Base-by-base conservation (phyloP, 2,113 vertebrate species). In the Cynoglossus semilaevis region DNA sequence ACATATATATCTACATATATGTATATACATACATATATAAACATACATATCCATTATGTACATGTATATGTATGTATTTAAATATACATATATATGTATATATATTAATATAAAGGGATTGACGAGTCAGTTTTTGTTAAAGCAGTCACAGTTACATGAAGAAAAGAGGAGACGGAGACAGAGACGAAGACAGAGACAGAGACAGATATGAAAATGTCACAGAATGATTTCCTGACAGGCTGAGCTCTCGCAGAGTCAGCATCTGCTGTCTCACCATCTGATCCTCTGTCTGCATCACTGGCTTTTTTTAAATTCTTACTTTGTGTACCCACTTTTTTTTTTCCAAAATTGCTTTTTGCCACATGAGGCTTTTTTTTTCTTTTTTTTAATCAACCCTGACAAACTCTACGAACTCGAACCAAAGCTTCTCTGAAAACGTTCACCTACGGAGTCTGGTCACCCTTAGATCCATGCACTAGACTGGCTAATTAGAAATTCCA, bases 261-360 rank as follows among this genome's bases (percentile, higher is more conserved):
- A 70, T 79, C 48, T 82, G 67, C 74, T 64, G 70, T 72, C 68
- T 80, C 68, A 58, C 78, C 78, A 81, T 76, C 78, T 82, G 80
- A 58, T 81, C 69, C 38, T 59, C 51, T 60, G 58, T 70, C 58
- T 7, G 36, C 70, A 70, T 66, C 61, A 74, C 38, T 76, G 53
- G 51, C 59, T 75, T 64, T 75, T 64, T 29, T 77, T 52, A 77
- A 73, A 66, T 41, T 64, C 55, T 71, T 67, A 63, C 29, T 63
- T 51, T 9, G 51, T 62, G 18, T 15, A 65, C 42, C 57, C 44
- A 40, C 18, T 35, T 69, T 48, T 47, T 15, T 48, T 51, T 15
- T 54, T 15, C 14, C 52, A 74, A 65, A 44, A 19, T 36, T 38
- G 9, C 8, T 48, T 1, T 40, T 51, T 48, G 13, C 9, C n/a